Base-by-base conservation (phyloP, 2,888 invertebrate genomes). In the Fissipunctia ypsillon region DNA sequence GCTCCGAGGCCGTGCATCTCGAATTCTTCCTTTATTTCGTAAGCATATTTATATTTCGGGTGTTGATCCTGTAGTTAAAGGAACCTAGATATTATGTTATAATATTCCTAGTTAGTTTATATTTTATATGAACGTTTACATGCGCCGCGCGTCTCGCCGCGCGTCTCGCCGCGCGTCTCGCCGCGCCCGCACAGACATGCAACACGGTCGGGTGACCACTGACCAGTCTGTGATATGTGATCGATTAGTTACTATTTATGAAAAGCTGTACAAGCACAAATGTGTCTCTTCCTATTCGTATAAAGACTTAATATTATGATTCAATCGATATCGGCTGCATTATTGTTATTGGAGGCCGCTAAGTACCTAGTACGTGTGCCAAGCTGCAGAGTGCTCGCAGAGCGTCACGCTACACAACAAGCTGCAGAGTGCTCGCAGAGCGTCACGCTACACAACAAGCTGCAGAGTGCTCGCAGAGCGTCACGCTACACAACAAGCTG, bases 181-280 rank as follows among this genome's bases (percentile, higher is more conserved):
- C 54, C 48, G 73, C 60, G 50, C 64, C 65, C 67, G 83, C 83
- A 74, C 78, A 52, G 65, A 25, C 71, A 63, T 78, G 65, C 73
- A 65, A 64, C 72, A n/a, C 45, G 60, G 56, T 72, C 63, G 75
- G 48, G 65, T 73, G 73, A 16, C 50, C 52, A 25, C 25, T 52
- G 52, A 69, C 43, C 67, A 56, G 67, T 84, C 87, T 88, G 88
- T 88, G 88, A 88, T 87, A 84, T 81, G 72, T 52, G 64, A 84
- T 78, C 65, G 70, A 74, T 70, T 85, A 77, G 74, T 83, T 83
- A 87, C 85, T 87, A 88, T 83, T 67, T 63, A 48, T 57, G 52
- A 38, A 72, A 61, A 35, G 16, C 45, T 59, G 41, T 73, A 73
- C 41, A 61, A 25, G 14, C 22, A n/a, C n/a, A n/a, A n/a, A 54